phyloP scores from a whole-genome alignment of 1,140 invertebrate genomes.

The Drosophila varians region DNA sequence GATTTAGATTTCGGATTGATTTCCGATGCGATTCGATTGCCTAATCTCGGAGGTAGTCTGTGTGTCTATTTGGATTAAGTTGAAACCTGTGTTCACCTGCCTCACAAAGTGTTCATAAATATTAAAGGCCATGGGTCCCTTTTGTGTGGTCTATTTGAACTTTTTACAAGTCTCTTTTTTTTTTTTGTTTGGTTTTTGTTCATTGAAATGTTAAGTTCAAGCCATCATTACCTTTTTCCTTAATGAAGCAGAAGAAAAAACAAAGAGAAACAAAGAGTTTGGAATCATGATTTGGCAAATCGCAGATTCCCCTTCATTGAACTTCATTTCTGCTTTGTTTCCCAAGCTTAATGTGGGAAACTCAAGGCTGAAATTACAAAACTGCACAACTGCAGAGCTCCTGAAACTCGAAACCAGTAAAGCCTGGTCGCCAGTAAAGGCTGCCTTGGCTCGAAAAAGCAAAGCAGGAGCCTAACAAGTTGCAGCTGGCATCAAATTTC shows the following conservation, averaged over 20 bases:
- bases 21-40: slow-evolving; percentile 71
- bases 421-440: slow-evolving; percentile 30
- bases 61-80: no score
- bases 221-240: slow-evolving; percentile 27
- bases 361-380: slow-evolving; percentile 27
- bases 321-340: slow-evolving; percentile 43
- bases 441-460: slow-evolving; percentile 12
- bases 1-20: slow-evolving; percentile 74
- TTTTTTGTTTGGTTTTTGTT: neutral
- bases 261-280: neutral
- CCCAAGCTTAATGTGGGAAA: slow-evolving; percentile 51
- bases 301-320: slow-evolving; percentile 25
- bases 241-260: slow-evolving; percentile 25
- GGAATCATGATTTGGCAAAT: slow-evolving; percentile 38
- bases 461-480: slow-evolving; percentile 44
- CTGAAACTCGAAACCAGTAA: slow-evolving; percentile 41
- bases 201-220: slow-evolving; percentile 17
- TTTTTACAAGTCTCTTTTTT: neutral
- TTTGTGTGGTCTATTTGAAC: slow-evolving; percentile 13
- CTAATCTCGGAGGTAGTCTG: no score
- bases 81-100: slow-evolving; percentile 14
- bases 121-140: slow-evolving; percentile 28
- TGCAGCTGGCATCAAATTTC: slow-evolving; percentile 65
- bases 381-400: slow-evolving; percentile 33
- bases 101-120: slow-evolving; percentile 54